Evolutionary conservation across 1,140 invertebrate genomes (phyloP), one percentile per base, ranked within the genome.

Genomic region (Drosophila sechellia): DNA sequence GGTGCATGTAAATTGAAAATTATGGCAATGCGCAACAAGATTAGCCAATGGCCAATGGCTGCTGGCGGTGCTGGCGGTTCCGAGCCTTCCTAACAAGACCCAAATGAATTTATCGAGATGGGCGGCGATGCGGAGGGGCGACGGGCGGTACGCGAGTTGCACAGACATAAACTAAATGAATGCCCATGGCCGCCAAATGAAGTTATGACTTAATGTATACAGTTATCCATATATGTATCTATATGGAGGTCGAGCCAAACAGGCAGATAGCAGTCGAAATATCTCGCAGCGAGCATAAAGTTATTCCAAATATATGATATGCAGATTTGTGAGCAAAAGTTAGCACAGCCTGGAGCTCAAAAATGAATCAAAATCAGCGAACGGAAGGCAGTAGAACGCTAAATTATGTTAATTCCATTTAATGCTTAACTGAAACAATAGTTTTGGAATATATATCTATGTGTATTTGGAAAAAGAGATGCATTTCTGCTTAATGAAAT

Each of bases 21-120:
- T 89, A 89, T 89, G 85, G 84, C 79, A 89, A 89, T 90, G 84
- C 84, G 84, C 84, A 89, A 90, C 79, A 89, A 89, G 84, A 89
- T 89, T 89, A 89, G 84, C 72, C 84, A 77, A 69, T 68, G 74
- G 74, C 48, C 31, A 31, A 31, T 31, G 58, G 71, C 37, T 42
- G 35, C 43, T 43, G 27, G 31, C 15, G 48, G 37, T 35, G 31
- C 68, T 10, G 42, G 39, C 40, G 27, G 37, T 59, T 31, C n/a
- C 3, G 35, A 49, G 53, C 53, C 43, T 27, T 42, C 73, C 58
- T 57, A 76, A 75, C 71, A 65, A 75, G 72, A 64, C 60, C 66
- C 72, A 75, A 75, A 75, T 75, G 72, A 75, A 75, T 75, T 75
- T 75, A 75, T 75, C 73, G 60, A 76, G 71, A 75, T 75, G 42